phyloP scores from a whole-genome alignment of 2,888 invertebrate species.

The Epinotia bilunana region DNA sequence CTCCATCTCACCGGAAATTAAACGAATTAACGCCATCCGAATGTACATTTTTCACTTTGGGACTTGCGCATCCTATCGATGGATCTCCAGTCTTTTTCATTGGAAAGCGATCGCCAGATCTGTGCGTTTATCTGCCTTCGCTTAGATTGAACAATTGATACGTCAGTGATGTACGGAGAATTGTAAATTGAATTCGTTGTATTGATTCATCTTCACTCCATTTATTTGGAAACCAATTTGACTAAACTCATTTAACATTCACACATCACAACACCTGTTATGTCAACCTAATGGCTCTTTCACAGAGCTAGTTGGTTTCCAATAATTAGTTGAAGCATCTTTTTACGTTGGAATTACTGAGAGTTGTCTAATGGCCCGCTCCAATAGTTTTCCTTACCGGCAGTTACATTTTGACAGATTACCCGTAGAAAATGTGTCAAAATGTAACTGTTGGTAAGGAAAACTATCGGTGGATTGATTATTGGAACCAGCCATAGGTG shows the following conservation, averaged over 20 bases:
- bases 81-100: slow-evolving; percentile 81
- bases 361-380: too few relatives aligned
- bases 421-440: too few relatives aligned
- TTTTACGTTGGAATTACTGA: not conserved
- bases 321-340: not conserved
- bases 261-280: too few relatives aligned
- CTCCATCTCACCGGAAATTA: slow-evolving; percentile 83
- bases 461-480: too few relatives aligned
- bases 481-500: too few relatives aligned
- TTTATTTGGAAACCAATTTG: slow-evolving; percentile 78
- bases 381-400: too few relatives aligned
- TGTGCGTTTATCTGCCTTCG: slow-evolving; percentile 81
- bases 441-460: too few relatives aligned
- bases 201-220: slow-evolving; percentile 78
- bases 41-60: slow-evolving; percentile 85
- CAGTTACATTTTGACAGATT: too few relatives aligned
- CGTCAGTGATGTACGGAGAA: slow-evolving; percentile 80
- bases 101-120: slow-evolving; percentile 75
- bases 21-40: slow-evolving; percentile 85
- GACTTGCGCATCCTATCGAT: slow-evolving; percentile 80
- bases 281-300: slow-evolving; percentile 66
- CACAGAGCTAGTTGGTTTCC: slow-evolving; percentile 55
- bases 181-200: slow-evolving; percentile 81
- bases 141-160: slow-evolving; percentile 83
- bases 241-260: slow-evolving; percentile 68